Conservation (phyloP, 2,113 vertebrate genomes). For the Toxostoma redivivum region DNA sequence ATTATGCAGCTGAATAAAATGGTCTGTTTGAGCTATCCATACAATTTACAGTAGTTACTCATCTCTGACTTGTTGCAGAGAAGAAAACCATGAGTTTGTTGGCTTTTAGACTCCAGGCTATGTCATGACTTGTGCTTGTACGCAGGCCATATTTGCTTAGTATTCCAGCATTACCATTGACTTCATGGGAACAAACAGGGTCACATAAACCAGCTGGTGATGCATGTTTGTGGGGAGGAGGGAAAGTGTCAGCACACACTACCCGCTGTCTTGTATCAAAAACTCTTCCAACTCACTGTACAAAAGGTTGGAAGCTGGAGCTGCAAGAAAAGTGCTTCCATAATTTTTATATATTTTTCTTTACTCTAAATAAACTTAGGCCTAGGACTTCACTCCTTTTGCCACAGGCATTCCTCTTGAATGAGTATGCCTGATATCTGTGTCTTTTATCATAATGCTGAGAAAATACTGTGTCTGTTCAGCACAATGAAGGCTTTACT, state of each 20-base stretch:
- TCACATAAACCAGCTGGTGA: conserved; percentile 57
- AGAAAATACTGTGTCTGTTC: background rate
- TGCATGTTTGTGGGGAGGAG: conserved; percentile 25
- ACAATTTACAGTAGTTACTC: background rate
- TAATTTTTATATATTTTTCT: conserved; percentile 25
- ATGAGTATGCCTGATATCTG: background rate
- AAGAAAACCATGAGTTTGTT: background rate
- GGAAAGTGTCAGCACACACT: background rate
- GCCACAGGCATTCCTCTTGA: conserved; percentile 23
- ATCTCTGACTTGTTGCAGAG: background rate
- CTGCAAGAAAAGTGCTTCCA: conserved; percentile 17
- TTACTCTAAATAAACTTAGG: conserved; percentile 31
- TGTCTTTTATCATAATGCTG: background rate
- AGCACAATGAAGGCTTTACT: background rate
- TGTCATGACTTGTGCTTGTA: background rate
- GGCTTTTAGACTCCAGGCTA: background rate
- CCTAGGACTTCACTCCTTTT: background rate
- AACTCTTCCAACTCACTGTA: conserved; percentile 56
- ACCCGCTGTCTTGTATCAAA: conserved; percentile 62
- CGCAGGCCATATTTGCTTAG: background rate
- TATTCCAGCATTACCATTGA: background rate
- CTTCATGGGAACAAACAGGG: conserved; percentile 24
- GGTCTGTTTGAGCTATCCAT: background rate
- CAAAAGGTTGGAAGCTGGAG: conserved; percentile 31
- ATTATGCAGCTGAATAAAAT: background rate